phyloP scores from a whole-genome alignment of 2,888 invertebrate genomes.

The Lithosia quadra region DNA sequence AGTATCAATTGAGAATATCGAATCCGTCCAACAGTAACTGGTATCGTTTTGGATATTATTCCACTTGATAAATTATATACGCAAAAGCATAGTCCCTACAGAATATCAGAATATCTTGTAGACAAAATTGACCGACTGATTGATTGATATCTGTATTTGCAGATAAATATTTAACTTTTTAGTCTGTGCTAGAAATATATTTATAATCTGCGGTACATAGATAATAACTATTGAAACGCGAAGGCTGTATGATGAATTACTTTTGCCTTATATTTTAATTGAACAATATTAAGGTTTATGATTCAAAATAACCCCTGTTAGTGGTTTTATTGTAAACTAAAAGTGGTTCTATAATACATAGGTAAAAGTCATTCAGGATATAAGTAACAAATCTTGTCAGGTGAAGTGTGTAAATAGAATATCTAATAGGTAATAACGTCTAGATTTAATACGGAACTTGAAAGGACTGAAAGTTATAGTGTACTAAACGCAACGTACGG shows the following conservation, averaged over 20 bases:
- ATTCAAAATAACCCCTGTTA: slow-evolving; percentile 27
- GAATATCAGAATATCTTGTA: slow-evolving; percentile 52
- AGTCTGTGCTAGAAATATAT: slow-evolving; percentile 18
- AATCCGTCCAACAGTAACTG: slow-evolving; percentile 74
- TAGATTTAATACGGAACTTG: slow-evolving; percentile 45
- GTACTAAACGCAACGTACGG: slow-evolving; percentile 52
- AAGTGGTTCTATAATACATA: not conserved
- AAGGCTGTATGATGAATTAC: slow-evolving; percentile 47
- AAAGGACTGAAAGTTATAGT: slow-evolving; percentile 53
- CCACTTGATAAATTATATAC: slow-evolving; percentile 77
- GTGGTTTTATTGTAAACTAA: not conserved
- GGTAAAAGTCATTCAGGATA: not conserved
- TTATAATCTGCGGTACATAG: slow-evolving; percentile 35
- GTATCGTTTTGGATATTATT: slow-evolving; percentile 70
- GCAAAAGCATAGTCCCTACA: slow-evolving; percentile 64
- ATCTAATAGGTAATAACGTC: slow-evolving; percentile 29
- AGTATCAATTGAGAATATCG: slow-evolving; percentile 63
- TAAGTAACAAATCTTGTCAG: slow-evolving; percentile 30
- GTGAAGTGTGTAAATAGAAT: slow-evolving; percentile 28
- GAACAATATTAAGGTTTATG: slow-evolving; percentile 31
- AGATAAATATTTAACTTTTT: slow-evolving; percentile 34
- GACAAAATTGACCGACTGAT: slow-evolving; percentile 33
- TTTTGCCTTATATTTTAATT: slow-evolving; percentile 28
- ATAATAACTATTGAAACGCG: slow-evolving; percentile 33
- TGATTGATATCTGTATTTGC: slow-evolving; percentile 27